Base-by-base conservation (phyloP, 2,888 invertebrate species). In the Siphonodentalium dalli region DNA sequence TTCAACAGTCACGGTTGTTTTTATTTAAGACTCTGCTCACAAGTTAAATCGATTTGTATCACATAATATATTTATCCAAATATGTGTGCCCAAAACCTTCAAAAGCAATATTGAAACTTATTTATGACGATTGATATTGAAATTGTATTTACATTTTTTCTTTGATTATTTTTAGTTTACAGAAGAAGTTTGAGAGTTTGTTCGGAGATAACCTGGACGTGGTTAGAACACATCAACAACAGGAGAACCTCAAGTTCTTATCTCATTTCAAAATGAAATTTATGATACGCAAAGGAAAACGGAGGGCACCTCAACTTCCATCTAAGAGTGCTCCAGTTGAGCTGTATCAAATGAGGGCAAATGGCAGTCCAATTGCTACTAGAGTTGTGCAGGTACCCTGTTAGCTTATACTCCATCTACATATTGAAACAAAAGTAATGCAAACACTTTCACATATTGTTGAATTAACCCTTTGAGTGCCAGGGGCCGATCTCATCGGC, bases 221-320 rank as follows among this genome's bases (percentile, higher is more conserved):
- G 0, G 91, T 98, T 2, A 85, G 97, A 43, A 97, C 95, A 13
- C 93, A 97, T 79, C 98, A 83, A 82, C 99, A 99, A 80, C 98
- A 99, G 82, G 99, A 99, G 83, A 97, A 95, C 82, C 87, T 96
- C 61, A 98, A 79, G 83, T 99, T 99, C 78, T 89, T 99, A 87
- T 91, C 98, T 2, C 98, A 99, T 82, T 99, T 99, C 83, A 92
- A 94, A 74, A 85, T 90, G 55, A 90, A 93, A 79, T 97, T 99
- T 83, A 89, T 98, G 34, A 95, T 99, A 55, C 90, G 90, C 35
- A 59, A 69, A 34, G 81, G 81, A 15, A 76, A 71, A 44, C 61
- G 77, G 18, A 63, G 55, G 38, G 44, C 59, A 9, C 60, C 62
- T 2, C 50, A 44, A 28, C 63, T 61, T 29, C 61, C 62, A 33